These are phyloP conservation scores for Vanacampus margaritifer DNA, from an alignment of 2,113 vertebrate species.

Conservation along the genomic window DNA sequence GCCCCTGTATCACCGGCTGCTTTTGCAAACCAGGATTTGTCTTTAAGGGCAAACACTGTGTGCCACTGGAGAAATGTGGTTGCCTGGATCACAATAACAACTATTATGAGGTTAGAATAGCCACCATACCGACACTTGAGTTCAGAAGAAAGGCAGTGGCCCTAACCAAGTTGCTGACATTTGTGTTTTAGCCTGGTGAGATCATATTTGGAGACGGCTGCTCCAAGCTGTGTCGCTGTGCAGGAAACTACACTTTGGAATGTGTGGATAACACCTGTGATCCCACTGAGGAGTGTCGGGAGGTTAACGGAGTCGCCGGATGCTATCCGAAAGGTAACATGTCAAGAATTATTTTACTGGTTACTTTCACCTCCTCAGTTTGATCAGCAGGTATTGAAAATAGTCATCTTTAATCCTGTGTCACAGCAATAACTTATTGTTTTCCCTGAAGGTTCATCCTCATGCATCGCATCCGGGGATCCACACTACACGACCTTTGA, in stretches of 20 bases:
- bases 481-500: constrained; percentile 79
- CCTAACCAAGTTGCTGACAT: background rate
- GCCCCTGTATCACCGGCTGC: constrained; percentile 71
- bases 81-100: constrained; percentile 71
- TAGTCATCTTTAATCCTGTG: background rate
- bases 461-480: constrained; percentile 66
- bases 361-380: background rate
- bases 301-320: constrained; percentile 61
- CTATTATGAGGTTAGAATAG: constrained; percentile 74
- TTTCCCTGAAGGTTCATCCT: constrained; percentile 51
- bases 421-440: background rate
- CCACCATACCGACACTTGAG: background rate
- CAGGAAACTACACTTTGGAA: constrained; percentile 71
- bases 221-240: constrained; percentile 71
- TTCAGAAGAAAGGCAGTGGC: background rate
- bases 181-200: constrained; percentile 57
- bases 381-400: background rate
- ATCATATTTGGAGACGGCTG: constrained; percentile 71
- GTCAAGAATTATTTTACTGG: background rate
- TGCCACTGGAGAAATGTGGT: constrained; percentile 71
- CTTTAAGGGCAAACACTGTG: constrained; percentile 63
- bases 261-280: constrained; percentile 73
- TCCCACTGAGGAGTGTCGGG: constrained; percentile 70
- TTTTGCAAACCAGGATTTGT: constrained; percentile 78
- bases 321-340: constrained; percentile 75